Base-by-base conservation (phyloP, 2,888 invertebrate species). In the Dasypolia templi region DNA sequence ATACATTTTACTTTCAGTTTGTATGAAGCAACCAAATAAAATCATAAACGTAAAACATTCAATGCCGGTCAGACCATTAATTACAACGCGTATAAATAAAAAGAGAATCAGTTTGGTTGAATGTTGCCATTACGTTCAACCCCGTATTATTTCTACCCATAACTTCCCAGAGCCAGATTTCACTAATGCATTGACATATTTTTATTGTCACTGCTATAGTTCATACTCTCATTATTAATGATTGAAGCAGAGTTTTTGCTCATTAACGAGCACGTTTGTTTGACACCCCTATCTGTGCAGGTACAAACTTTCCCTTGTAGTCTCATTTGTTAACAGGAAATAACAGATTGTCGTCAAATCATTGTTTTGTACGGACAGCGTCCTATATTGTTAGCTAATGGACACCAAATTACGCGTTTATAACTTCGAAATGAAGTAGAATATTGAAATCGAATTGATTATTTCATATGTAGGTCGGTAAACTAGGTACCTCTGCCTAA, bases 351-450 rank as follows among this genome's bases (percentile, higher is more conserved):
- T 67, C 58, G 77, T 44, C 64, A 46, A 74, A 68, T 84, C 81
- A 83, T 81, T 74, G 63, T 77, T 77, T 74, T 74, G 73, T 70
- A 62, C 56, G 35, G 42, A 61, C 42, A 63, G 64, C 59, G 42
- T 39, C n/a, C 66, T 61, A 65, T 49, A 68, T 65, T 72, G 82
- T 82, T 72, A 72, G 64, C 65, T 72, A 72, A 77, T 82, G 82
- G 49, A 6, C n/a, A 44, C 44, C 6, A 32, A 64, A 35, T 64
- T 64, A 53, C 17, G 53, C 22, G 32, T 72, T 53, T 26, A 39
- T n/a, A 22, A 29, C 19, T 5, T 22, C 49, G 17, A n/a, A 46
- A 44, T 53, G 3, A 35, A 77, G 44, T 46, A 19, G n/a, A 44
- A 29, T 44, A 32, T 29, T 76, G 9, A 66, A 46, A 70, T 39